These are phyloP conservation scores for Villa cingulata DNA, from an alignment of 2,888 invertebrate species.

Conservation along the genomic window DNA sequence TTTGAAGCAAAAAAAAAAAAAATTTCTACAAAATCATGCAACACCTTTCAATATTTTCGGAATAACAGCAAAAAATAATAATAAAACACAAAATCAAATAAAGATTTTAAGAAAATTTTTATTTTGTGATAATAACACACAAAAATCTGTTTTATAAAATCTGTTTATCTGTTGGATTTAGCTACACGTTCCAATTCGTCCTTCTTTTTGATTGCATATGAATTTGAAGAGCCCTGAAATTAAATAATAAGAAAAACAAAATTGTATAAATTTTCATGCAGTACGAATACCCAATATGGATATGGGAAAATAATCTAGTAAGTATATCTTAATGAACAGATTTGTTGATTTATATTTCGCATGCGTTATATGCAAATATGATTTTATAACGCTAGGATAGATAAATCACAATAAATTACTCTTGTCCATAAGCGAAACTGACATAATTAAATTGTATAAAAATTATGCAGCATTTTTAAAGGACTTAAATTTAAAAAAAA, in stretches of 20 bases:
- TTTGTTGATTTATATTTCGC: slow-evolving; percentile 8
- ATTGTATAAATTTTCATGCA: not conserved
- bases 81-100: not conserved
- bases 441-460: slow-evolving; percentile 13
- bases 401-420: slow-evolving; percentile 15
- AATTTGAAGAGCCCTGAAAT: slow-evolving; percentile 89
- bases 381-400: slow-evolving; percentile 8
- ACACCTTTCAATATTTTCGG: too few species aligned
- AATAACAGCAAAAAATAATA: too few species aligned
- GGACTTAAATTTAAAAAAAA: slow-evolving; percentile 17
- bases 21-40: too few species aligned
- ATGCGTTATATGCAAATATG: not conserved
- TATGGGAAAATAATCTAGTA: not conserved
- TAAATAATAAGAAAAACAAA: slow-evolving; percentile 6
- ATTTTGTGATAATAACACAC: too few species aligned
- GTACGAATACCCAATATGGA: too few species aligned
- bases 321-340: not conserved
- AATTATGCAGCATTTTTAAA: slow-evolving; percentile 26
- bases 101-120: slow-evolving; percentile 4
- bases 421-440: slow-evolving; percentile 31
- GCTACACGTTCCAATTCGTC: slow-evolving; percentile 99
- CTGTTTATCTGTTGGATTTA: slow-evolving; percentile 99
- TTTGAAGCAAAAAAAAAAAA: too few species aligned
- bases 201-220: slow-evolving; percentile 99
- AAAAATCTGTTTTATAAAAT: slow-evolving; percentile 12